Base-by-base conservation (phyloP, 2,888 invertebrate genomes). In the Nymphalis urticae region DNA sequence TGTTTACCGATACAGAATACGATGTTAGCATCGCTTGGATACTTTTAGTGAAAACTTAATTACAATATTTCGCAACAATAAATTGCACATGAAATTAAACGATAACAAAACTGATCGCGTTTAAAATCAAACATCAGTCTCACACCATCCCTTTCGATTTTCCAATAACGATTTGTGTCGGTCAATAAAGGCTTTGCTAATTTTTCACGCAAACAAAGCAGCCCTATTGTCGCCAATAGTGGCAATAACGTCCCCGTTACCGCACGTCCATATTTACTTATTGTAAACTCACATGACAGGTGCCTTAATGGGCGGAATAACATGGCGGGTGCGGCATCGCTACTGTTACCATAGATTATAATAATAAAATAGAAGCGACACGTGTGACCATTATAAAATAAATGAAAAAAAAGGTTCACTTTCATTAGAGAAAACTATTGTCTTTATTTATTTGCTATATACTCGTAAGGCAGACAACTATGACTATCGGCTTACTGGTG, bases 251-350 rank as follows among this genome's bases (percentile, higher is more conserved):
- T 82, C 79, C 84, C 76, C 80, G 80, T 75, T 80, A 81, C 71
- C 77, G 81, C 86, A 80, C 86, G 84, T 85, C 84, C 87, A 86
- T 92, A 91, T 92, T 92, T 92, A 92, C 92, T 91, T 91, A 90
- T 90, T 91, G 92, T 91, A 90, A 91, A 91, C 92, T 90, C 89
- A 87, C 89, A 90, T 93, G 93, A 92, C 93, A 93, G 92, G 88
- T 89, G 83, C 87, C 90, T 85, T 93, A 93, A 93, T 93, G 82
- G 89, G 87, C 82, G 83, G 83, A 88, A 90, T 92, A 89, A 93
- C 92, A 88, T 88, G 92, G 87, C 91, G 88, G 90, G 90, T 78
- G 89, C 85, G 90, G 80, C 86, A 72, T 73, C 74, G 78, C 78
- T 81, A 77, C 76, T 72, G 71, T 65, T 68, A 72, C 2, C 84